Conservation (phyloP, 2,113 vertebrate species). For the Trogon melanurus region DNA sequence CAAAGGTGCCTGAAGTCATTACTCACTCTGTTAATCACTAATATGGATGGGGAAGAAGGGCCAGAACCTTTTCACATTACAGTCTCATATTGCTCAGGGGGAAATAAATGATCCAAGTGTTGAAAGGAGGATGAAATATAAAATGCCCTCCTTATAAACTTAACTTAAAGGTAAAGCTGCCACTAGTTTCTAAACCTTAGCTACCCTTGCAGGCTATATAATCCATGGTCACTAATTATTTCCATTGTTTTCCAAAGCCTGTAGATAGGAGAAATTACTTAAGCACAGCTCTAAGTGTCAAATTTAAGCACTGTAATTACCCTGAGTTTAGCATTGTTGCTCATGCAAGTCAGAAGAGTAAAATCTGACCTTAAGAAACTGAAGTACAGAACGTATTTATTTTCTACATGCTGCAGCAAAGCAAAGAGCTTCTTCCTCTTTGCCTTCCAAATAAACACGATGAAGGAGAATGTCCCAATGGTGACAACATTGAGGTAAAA, state of each 20-base stretch:
- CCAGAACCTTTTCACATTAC: conserved; percentile 31
- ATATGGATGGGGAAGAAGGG: conserved; percentile 31
- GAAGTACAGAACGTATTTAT: background rate
- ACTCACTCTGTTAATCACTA: conserved; percentile 63
- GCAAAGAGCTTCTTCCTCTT: background rate
- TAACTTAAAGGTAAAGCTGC: background rate
- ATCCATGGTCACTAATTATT: background rate
- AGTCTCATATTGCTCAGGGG: background rate
- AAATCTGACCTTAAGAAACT: background rate
- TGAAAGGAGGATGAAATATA: background rate
- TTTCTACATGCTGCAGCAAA: background rate
- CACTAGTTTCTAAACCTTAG: background rate
- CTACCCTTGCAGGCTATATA: background rate
- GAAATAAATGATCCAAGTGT: conserved; percentile 4
- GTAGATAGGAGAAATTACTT: background rate
- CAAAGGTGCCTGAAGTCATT: conserved; percentile 49
- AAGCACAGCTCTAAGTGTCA: background rate
- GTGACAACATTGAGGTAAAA: background rate
- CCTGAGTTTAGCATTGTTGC: background rate
- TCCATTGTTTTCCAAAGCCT: background rate
- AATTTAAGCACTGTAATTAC: background rate
- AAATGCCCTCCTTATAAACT: conserved; percentile 8
- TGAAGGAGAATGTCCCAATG: background rate
- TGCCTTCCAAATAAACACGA: background rate
- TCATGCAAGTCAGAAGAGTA: background rate